These are phyloP conservation scores for Sebastolobus altivelis DNA, from an alignment of 2,797 vertebrate genomes.

Conservation along the genomic window DNA sequence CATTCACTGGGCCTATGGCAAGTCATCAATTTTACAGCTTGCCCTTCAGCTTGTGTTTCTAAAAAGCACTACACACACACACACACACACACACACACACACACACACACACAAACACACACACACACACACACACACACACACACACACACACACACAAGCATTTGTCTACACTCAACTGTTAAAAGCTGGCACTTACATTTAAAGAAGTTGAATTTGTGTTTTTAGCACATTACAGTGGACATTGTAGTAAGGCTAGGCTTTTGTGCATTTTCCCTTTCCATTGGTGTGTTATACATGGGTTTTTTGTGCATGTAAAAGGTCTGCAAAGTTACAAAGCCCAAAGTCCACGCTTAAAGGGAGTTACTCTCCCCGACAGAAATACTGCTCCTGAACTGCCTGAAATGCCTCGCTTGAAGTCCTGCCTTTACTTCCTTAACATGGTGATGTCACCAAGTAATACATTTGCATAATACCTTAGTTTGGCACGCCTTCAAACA, in stretches of 20 bases:
- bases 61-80: constrained; percentile 1
- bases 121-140: not conserved
- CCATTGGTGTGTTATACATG: no score
- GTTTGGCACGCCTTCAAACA: no score
- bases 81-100: not conserved
- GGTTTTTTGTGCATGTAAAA: no score
- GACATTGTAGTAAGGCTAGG: not conserved
- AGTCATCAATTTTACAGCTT: constrained; percentile 49
- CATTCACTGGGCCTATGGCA: constrained; percentile 35
- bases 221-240: not conserved
- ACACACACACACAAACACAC: not conserved
- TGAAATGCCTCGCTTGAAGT: no score
- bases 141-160: not conserved
- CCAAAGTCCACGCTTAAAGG: no score
- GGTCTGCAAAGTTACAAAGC: no score
- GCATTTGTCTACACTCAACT: constrained; percentile 12
- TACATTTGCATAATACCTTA: no score
- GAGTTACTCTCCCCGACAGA: no score
- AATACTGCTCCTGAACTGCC: no score
- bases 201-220: constrained; percentile 1
- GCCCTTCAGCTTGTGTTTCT: constrained; percentile 44
- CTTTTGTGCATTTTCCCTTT: not conserved
- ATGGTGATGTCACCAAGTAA: no score
- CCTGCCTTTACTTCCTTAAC: no score
- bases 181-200: constrained; percentile 11